Base-by-base conservation (phyloP, 1,140 invertebrate genomes). In the Zaprionus ghesquierei region DNA sequence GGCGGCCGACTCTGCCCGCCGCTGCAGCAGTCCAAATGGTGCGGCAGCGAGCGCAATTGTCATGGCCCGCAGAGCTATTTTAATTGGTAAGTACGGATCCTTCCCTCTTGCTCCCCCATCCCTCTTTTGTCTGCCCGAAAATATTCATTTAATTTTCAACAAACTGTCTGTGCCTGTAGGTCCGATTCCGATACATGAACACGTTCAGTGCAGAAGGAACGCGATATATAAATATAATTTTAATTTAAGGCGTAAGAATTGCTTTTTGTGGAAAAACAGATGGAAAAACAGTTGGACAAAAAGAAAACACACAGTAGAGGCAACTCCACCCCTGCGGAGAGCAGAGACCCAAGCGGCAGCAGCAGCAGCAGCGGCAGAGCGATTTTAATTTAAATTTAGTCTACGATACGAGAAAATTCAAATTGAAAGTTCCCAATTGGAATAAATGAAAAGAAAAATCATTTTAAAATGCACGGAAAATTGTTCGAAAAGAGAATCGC, bases 1-100 rank as follows among this genome's bases (percentile, higher is more conserved):
- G 96, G 96, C 12, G 97, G 97, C 2, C 92, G 94, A 23, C 93
- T 94, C 10, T 98, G 97, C 93, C 97, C 97, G 15, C 95, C 96
- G 1, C 93, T 97, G 18, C 93, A 95, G 62, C 95, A 98, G 90
- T 96, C 96, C 29, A 95, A 96, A 89, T 97, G 97, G 96, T 98
- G 97, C 90, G 96, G 97, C 56, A 96, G 94, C 66, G 94, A 95
- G 54, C 93, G 94, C 69, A 95, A 94, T 54, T 96, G 95, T 92
- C 93, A 93, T 74, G 93, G 93, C 65, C 76, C 89, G 60, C 78
- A 87, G 77, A 91, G 58, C 75, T 92, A 92, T 84, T 92, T 92
- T 78, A 92, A 92, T 90, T 92, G 90, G 90, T 92, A 59, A 91
- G 89, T 77, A 13, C 27, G 3, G 27, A 9, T 29, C 5, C 8